Conservation (phyloP, 2,888 invertebrate species). For the Lycia hirtaria region DNA sequence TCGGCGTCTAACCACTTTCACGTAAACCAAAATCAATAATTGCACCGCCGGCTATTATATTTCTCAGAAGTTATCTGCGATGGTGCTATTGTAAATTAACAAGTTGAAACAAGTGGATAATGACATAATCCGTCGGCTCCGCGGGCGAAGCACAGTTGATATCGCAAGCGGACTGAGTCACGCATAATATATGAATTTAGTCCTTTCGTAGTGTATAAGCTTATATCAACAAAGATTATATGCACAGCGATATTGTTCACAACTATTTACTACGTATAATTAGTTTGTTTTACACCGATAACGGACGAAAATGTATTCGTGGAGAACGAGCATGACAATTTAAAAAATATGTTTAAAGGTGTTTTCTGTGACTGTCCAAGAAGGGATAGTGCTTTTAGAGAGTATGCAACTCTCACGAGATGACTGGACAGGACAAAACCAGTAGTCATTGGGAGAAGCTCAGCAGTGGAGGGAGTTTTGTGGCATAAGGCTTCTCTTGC, state of each 20-base stretch:
- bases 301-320: slow-evolving; percentile 5
- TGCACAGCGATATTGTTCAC: slow-evolving; percentile 36
- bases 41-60: slow-evolving; percentile 45
- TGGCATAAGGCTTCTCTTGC: no score
- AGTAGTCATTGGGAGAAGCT: no score
- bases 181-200: slow-evolving; percentile 61
- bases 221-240: slow-evolving; percentile 42
- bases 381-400: no score
- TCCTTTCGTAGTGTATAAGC: slow-evolving; percentile 42
- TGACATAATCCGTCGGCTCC: slow-evolving; percentile 67
- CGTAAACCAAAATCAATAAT: slow-evolving; percentile 40
- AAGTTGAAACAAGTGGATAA: slow-evolving; percentile 68
- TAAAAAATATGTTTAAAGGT: no score
- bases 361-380: no score
- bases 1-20: slow-evolving; percentile 34
- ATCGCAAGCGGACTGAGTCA: slow-evolving; percentile 67
- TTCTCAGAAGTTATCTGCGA: slow-evolving; percentile 50
- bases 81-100: slow-evolving; percentile 58
- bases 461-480: no score
- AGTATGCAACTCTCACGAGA: no score
- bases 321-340: not conserved
- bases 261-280: slow-evolving; percentile 22
- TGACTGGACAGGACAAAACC: no score
- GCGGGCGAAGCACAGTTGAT: slow-evolving; percentile 58
- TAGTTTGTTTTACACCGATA: slow-evolving; percentile 19